phyloP scores from a whole-genome alignment of 1,140 invertebrate genomes.

The Chelonus insularis region DNA sequence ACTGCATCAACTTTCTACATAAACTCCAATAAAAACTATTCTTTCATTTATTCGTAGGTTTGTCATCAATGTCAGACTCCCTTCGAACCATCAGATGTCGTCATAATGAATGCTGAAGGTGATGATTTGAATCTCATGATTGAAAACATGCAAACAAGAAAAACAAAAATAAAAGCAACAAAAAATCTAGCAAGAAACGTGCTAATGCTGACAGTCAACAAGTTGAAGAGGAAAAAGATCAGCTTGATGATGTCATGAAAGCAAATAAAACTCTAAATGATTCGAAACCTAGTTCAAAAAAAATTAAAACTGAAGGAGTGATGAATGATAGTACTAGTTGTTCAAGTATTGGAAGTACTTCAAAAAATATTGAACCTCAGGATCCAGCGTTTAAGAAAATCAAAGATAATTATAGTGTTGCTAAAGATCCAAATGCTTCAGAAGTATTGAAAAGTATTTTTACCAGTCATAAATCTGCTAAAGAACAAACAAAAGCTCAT shows the following conservation, averaged over 20 bases:
- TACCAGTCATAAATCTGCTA: slow-evolving; percentile 83
- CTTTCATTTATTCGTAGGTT: no score
- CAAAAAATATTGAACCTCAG: slow-evolving; percentile 52
- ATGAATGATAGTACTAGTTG: no score
- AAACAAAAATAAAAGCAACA: slow-evolving; percentile 78
- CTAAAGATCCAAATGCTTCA: slow-evolving; percentile 87
- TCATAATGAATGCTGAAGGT: slow-evolving; percentile 84
- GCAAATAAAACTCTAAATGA: slow-evolving; percentile 23
- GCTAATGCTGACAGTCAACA: slow-evolving; percentile 34
- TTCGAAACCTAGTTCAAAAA: slow-evolving; percentile 1
- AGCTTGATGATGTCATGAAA: no score
- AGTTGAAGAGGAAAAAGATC: slow-evolving; percentile 46
- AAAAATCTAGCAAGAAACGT: slow-evolving; percentile 44
- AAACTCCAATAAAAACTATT: no score
- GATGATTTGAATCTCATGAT: slow-evolving; percentile 75
- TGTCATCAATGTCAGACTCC: slow-evolving; percentile 74
- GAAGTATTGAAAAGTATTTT: slow-evolving; percentile 96
- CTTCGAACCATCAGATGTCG: slow-evolving; percentile 77
- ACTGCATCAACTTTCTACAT: slow-evolving; percentile 43
- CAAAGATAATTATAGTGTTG: slow-evolving; percentile 79
- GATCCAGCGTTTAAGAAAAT: slow-evolving; percentile 77
- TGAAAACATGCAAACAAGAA: slow-evolving; percentile 67
- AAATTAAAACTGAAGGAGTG: no score
- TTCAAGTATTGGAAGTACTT: background rate
- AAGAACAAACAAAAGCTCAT: slow-evolving; percentile 85